These are phyloP conservation scores for Allobates femoralis DNA, from an alignment of 2,797 vertebrate genomes.

Conservation along the genomic window DNA sequence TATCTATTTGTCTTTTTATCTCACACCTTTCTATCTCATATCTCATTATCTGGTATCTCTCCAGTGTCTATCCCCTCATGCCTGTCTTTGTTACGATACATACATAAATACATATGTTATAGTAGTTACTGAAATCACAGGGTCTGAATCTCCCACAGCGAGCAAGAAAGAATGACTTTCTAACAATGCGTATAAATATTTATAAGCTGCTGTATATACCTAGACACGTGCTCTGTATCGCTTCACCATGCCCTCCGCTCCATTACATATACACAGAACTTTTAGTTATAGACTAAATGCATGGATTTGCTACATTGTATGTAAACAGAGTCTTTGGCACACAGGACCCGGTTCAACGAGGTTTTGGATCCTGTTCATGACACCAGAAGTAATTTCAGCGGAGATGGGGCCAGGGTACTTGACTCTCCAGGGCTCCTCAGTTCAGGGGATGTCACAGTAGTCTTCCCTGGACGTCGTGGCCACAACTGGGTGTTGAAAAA, in stretches of 20 bases:
- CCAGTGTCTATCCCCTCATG: neutral
- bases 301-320: neutral
- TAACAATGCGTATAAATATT: constrained; percentile 60
- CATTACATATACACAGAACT: constrained; percentile 19
- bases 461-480: no score
- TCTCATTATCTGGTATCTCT: neutral
- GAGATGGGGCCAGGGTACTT: no score
- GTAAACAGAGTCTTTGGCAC: no score
- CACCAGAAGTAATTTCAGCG: no score
- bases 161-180: constrained; percentile 26
- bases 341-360: no score
- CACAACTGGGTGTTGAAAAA: no score
- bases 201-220: constrained; percentile 38
- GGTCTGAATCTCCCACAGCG: constrained; percentile 43
- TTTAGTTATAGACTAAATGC: neutral
- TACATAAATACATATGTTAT: constrained; percentile 23
- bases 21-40: neutral
- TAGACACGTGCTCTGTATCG: neutral
- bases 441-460: no score
- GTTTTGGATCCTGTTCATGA: no score
- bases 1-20: neutral
- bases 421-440: no score
- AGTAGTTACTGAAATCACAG: constrained; percentile 8
- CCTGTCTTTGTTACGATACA: neutral
- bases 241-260: neutral